phyloP scores from a whole-genome alignment of 1,140 invertebrate species.

The Rhagoletis pomonella region DNA sequence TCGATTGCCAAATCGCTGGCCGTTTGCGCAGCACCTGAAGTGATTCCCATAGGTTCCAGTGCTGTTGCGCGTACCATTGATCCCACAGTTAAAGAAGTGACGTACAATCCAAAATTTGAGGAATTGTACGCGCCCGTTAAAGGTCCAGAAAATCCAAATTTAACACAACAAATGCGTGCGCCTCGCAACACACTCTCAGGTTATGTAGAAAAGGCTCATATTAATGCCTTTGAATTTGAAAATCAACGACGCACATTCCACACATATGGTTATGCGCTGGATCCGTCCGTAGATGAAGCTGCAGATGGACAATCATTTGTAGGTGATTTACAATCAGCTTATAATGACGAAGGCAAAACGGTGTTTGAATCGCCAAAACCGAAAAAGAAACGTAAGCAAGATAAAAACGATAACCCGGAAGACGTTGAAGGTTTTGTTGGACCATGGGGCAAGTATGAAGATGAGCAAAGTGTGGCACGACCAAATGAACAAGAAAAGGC shows the following conservation, averaged over 20 bases:
- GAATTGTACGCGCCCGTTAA: slow-evolving; percentile 94
- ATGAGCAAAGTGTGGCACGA: slow-evolving; percentile 91
- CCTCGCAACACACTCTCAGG: slow-evolving; percentile 94
- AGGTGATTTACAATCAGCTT: slow-evolving; percentile 78
- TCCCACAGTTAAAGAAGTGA: slow-evolving; percentile 86
- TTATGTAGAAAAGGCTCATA: slow-evolving; percentile 94
- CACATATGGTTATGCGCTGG: slow-evolving; percentile 96
- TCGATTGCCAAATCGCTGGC: slow-evolving; percentile 78
- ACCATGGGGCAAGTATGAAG: slow-evolving; percentile 96
- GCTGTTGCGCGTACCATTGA: slow-evolving; percentile 80
- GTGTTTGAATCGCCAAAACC: slow-evolving; percentile 90
- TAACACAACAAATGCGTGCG: slow-evolving; percentile 91
- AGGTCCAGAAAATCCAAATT: slow-evolving; percentile 93
- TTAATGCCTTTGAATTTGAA: slow-evolving; percentile 99
- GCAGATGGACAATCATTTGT: slow-evolving; percentile 81
- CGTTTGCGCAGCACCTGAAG: slow-evolving; percentile 86
- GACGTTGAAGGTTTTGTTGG: slow-evolving; percentile 97
- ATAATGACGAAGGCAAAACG: slow-evolving; percentile 84
- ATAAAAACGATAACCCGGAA: slow-evolving; percentile 91
- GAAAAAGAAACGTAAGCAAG: slow-evolving; percentile 91
- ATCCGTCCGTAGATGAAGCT: slow-evolving; percentile 88
- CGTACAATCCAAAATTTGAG: slow-evolving; percentile 95
- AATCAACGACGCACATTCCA: slow-evolving; percentile 96
- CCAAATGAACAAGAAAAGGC: slow-evolving; percentile 94
- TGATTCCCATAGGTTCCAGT: slow-evolving; percentile 81